Evolutionary conservation across 1,140 invertebrate species (phyloP).

Genomic region (Choristoneura fumiferana): DNA sequence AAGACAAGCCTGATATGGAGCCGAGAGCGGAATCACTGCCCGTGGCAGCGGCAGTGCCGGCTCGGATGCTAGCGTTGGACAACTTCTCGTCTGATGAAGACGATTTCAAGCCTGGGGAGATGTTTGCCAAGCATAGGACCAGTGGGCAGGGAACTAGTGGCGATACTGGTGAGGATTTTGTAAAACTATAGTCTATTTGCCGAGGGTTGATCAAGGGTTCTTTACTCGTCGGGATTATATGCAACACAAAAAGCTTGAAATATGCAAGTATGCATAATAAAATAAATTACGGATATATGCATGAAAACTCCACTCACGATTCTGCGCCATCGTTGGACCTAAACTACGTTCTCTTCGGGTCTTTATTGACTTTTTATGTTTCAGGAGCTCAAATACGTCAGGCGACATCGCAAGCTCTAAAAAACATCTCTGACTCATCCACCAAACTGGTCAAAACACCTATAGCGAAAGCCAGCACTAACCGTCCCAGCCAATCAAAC

Average conservation of each 20-base stretch:
- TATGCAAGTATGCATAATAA: too few relatives aligned
- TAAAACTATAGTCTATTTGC: too few relatives aligned
- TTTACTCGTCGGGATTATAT: too few relatives aligned
- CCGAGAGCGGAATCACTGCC: not conserved
- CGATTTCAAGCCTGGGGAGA: slow-evolving; percentile 69
- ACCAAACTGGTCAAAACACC: slow-evolving; percentile 57
- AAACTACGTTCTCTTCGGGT: too few relatives aligned
- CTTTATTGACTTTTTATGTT: too few relatives aligned
- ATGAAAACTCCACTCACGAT: too few relatives aligned
- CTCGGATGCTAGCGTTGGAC: slow-evolving; percentile 82
- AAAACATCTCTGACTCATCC: slow-evolving; percentile 48
- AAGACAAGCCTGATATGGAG: slow-evolving; percentile 21
- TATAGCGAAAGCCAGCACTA: slow-evolving; percentile 33
- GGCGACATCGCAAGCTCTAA: slow-evolving; percentile 57
- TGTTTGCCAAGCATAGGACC: slow-evolving; percentile 50
- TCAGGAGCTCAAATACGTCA: slow-evolving; percentile 66
- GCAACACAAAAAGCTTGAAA: too few relatives aligned
- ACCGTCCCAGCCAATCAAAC: slow-evolving; percentile 15
- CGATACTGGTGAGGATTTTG: slow-evolving; percentile 27
- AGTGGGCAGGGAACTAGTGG: not conserved
- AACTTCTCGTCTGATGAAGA: slow-evolving; percentile 78
- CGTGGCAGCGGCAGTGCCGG: slow-evolving; percentile 1
- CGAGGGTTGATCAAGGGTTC: too few relatives aligned
- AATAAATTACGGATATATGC: too few relatives aligned
- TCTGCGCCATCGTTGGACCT: too few relatives aligned